Base-by-base conservation (phyloP, 2,888 invertebrate genomes). In the Lithosia quadra region DNA sequence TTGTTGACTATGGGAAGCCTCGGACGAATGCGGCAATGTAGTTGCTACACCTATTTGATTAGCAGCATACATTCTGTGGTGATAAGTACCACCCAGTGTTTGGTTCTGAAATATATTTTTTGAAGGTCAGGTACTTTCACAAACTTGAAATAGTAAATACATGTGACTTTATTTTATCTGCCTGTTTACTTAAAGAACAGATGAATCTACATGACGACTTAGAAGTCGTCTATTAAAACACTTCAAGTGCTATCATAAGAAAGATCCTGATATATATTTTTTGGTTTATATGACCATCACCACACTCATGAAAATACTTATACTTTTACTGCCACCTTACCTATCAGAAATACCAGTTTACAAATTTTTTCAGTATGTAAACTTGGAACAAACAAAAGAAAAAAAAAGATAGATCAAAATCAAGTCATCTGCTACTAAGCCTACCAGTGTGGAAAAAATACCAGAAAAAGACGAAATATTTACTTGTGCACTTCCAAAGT, bases 21-120 rank as follows among this genome's bases (percentile, higher is more conserved):
- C 93, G 1, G 89, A 75, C 0, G 90, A 80, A 60, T 95, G 95
- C 0, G 92, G 93, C 69, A 95, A 76, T 0, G 95, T 95, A 0
- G 95, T 95, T 9, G 95, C 95, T 0, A 95, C 95, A 1, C 95
- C 95, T 64, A 95, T 92, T 77, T 95, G 95, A 73, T 95, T 95
- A 1, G 95, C 91, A 0, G 92, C 92, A 73, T 90, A 95, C 89
- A 93, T 91, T 21, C 95, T 86, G 64, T 90, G 88, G 60, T 90
- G 89, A 68, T 91, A 92, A 73, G 92, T 92, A 18, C 89, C 86
- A 64, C 88, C 78, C 59, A 89, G 83, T 1, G 90, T 79, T 75
- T 91, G 88, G 71, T 90, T 92, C 93, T 93, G 76, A 63, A 86
- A 86, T 39, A 22, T 33, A 62, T 18, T 39, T 39, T 43, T 43